Evolutionary conservation across 2,888 invertebrate species (phyloP), one percentile per base, ranked within the genome.

Genomic region (Ochropleura leucogaster): DNA sequence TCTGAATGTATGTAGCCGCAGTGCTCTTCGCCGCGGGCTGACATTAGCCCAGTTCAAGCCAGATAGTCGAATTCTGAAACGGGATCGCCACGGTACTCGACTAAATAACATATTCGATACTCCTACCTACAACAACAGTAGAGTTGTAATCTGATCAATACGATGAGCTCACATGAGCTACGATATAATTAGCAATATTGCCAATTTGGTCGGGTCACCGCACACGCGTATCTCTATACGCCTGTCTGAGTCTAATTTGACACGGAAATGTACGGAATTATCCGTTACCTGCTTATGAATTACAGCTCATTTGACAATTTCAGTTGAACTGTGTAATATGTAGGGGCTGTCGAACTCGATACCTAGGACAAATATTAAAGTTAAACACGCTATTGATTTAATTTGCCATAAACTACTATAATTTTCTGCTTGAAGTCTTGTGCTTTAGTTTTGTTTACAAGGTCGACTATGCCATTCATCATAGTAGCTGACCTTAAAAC

Each of bases 131-230:
- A 65, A 67, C 66, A 75, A 74, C 77, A 65, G 44, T 51, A 68
- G 74, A 81, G 57, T n/a, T 82, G 70, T 86, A 83, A 85, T 83
- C 79, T 72, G 83, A 89, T 89, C 82, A 80, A 87, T 82, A 84
- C 73, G 75, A 74, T 69, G 74, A 70, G 69, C 79, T 80, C 74
- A 65, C 55, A 74, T 85, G 55, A 79, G 68, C 66, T 72, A 47
- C 68, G 72, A 18, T 72, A 79, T 82, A 85, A 87, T 86, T 85
- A 84, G 73, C 79, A 81, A 83, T 84, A 87, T 84, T 87, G 76
- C 85, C 85, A 89, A 90, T 90, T 89, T 80, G 82, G 76, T 69
- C 89, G 87, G 91, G 84, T 90, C 90, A 90, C 76, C 72, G 89
- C 86, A 87, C 88, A 87, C 84, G 72, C 88, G 68, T 88, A 89